Percentiles rank a stretch among this genome's conserved stretches.
Evolutionary conservation across 2,888 invertebrate species (phyloP).

Genomic region (Sesia bembeciformis): DNA sequence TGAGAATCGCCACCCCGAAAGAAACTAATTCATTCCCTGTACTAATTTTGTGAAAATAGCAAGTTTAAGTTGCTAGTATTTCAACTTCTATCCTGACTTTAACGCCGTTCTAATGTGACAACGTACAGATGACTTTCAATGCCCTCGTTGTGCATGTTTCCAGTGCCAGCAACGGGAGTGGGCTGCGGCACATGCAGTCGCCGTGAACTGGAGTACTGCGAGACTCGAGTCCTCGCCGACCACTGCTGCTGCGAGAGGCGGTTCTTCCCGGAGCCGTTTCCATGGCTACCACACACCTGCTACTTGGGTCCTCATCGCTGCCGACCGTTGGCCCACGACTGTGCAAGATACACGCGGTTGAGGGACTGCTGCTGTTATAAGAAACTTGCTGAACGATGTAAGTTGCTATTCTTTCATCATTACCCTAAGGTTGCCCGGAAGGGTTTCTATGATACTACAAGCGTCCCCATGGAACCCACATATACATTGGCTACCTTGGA

Average conservation of each 20-base stretch:
- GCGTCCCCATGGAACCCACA: no score
- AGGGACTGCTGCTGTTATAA: slow-evolving; percentile 79
- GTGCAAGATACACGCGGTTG: slow-evolving; percentile 76
- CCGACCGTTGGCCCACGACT: slow-evolving; percentile 74
- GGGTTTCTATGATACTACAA: no score
- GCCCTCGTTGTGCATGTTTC: no score
- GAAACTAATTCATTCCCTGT: no score
- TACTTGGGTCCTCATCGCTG: slow-evolving; percentile 77
- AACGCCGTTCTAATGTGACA: no score
- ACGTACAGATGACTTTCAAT: no score
- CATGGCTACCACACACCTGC: slow-evolving; percentile 81
- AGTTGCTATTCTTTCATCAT: slow-evolving; percentile 26
- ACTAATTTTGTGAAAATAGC: no score
- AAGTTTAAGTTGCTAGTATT: no score
- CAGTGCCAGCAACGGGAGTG: slow-evolving; percentile 35
- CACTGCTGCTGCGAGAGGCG: slow-evolving; percentile 73
- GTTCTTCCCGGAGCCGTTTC: slow-evolving; percentile 76
- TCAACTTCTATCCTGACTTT: no score
- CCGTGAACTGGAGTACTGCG: slow-evolving; percentile 77
- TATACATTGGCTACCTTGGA: no score
- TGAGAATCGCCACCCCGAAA: no score
- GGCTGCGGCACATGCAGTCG: slow-evolving; percentile 78
- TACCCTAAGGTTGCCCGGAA: no score
- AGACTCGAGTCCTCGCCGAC: slow-evolving; percentile 70
- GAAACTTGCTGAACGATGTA: slow-evolving; percentile 75